Percentiles rank a stretch among this genome's conserved stretches.
phyloP scores from a whole-genome alignment of 2,797 vertebrate species.

The Sphenodon punctatus region DNA sequence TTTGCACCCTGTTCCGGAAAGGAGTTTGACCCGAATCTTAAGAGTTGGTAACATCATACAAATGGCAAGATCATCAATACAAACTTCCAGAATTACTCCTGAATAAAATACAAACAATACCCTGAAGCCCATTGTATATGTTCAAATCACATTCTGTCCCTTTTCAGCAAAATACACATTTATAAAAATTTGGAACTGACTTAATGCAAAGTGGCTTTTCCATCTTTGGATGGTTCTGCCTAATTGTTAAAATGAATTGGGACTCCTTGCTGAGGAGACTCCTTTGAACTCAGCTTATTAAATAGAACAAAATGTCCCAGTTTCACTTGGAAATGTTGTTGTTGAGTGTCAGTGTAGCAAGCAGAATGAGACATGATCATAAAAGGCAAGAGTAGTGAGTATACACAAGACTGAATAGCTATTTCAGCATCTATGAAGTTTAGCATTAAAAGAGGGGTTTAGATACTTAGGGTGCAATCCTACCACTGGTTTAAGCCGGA shows the following conservation, averaged over 20 bases:
- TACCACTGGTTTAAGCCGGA: too few relatives aligned
- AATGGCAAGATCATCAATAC: not conserved
- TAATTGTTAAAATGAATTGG: not conserved
- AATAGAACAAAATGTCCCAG: not conserved
- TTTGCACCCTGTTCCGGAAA: too few relatives aligned
- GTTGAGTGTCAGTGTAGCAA: not conserved
- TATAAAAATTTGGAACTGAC: not conserved
- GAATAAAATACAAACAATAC: not conserved
- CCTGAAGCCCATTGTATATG: not conserved
- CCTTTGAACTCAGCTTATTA: not conserved
- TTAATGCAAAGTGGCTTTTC: not conserved
- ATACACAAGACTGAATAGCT: not conserved
- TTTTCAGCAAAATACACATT: not conserved
- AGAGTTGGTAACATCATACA: not conserved
- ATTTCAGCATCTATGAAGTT: not conserved
- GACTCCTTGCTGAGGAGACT: not conserved
- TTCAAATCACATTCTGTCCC: not conserved
- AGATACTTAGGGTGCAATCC: too few relatives aligned
- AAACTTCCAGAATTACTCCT: not conserved
- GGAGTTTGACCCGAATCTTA: not conserved
- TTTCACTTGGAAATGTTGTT: not conserved
- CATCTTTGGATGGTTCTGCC: not conserved
- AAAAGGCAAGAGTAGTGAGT: not conserved
- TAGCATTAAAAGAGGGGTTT: not conserved
- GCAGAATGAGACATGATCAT: not conserved